Evolutionary conservation across 2,797 vertebrate genomes (phyloP), one percentile per base, ranked within the genome.

Genomic region (Borostomias antarcticus): DNA sequence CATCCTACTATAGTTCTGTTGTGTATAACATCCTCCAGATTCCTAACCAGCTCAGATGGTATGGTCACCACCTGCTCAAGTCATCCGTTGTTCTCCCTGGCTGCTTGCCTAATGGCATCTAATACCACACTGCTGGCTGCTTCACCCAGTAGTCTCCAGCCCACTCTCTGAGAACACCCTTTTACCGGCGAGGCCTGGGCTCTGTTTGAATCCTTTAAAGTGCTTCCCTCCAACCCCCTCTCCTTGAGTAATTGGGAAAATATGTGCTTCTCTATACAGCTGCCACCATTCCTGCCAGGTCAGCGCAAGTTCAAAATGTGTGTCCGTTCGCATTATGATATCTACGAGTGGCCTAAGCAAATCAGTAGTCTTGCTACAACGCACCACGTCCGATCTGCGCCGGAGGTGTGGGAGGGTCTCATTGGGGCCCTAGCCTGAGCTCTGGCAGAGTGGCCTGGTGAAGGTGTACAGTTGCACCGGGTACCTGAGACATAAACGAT

Each of bases 401-500:
- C n/a, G n/a, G n/a, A n/a, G 13, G 35, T 37, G 7, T 11, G 8
- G 35, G 35, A 37, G 8, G 0, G 7, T 37, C 13, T 11, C 35
- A 11, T 3, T 8, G 35, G 35, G 13, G 35, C 6, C 15, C 40
- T 43, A 40, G n/a, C 15, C 13, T 1, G 13, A 68, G 71, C 70
- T 75, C 54, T 63, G 64, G 13, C 58, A 30, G 30, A 52, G 23
- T 40, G 64, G 69, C 66, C 75, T 78, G 67, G 67, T 69, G 32
- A 72, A 70, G 53, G 62, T 64, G 21, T 32, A 3, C 2, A 53
- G 63, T 65, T 58, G 68, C 54, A 59, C 30, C 0, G 40, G 64
- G 61, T 37, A 68, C 64, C 61, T 64, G 69, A 69, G 72, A 69
- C 19, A 10, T 70, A 71, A 85, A 62, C 51, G 75, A 85, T 77